Evolutionary conservation across 2,113 vertebrate genomes (phyloP).

Genomic region (Corythornis madagascariensis): DNA sequence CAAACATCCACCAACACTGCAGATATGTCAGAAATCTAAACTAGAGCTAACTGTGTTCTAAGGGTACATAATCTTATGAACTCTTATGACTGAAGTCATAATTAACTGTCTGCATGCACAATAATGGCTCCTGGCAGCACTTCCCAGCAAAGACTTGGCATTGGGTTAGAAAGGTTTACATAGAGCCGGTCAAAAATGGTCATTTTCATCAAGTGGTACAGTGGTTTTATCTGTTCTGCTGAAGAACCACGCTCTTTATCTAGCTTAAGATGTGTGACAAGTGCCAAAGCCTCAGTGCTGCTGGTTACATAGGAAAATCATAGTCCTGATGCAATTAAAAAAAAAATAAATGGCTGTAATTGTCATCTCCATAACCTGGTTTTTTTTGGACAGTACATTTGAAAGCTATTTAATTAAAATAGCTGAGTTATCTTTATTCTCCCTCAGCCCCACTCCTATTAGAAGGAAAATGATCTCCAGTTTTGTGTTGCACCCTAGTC

Average conservation of each 20-base stretch:
- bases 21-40: constrained; percentile 46
- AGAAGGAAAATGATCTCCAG: neutral
- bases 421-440: neutral
- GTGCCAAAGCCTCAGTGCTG: constrained; percentile 22
- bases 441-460: neutral
- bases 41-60: constrained; percentile 63
- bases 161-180: constrained; percentile 38
- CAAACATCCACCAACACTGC: neutral
- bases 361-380: neutral
- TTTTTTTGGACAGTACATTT: constrained; percentile 3
- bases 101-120: constrained; percentile 57
- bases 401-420: neutral
- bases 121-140: constrained; percentile 40
- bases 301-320: neutral
- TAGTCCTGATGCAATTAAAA: neutral
- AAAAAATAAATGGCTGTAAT: neutral
- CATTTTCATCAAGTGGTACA: constrained; percentile 48
- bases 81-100: constrained; percentile 54
- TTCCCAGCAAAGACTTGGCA: constrained; percentile 47
- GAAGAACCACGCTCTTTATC: constrained; percentile 58
- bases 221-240: constrained; percentile 57
- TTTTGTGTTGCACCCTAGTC: neutral
- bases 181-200: constrained; percentile 38
- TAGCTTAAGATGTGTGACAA: constrained; percentile 44
- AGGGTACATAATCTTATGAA: constrained; percentile 60